Percentiles rank a stretch among this genome's conserved stretches.
These are phyloP conservation scores for Fulmarus glacialis DNA, from an alignment of 2,113 vertebrate species.

Conservation along the genomic window DNA sequence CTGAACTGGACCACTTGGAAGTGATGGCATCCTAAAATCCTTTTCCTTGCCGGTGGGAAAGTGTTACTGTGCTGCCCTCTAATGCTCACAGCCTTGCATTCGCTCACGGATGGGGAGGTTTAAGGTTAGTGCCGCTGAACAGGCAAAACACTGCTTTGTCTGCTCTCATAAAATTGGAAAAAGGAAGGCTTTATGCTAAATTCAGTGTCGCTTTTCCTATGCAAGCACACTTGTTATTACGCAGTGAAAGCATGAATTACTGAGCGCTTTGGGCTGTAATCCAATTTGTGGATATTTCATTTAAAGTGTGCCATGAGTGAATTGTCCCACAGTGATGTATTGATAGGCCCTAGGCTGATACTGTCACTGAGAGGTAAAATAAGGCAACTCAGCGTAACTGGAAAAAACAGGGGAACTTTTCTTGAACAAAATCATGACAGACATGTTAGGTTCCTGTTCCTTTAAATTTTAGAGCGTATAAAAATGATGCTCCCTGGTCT, in stretches of 20 bases:
- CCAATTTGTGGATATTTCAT: slow-evolving; percentile 37
- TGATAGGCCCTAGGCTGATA: neutral
- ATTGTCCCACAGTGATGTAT: neutral
- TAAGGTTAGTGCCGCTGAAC: neutral
- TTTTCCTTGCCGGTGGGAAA: slow-evolving; percentile 3
- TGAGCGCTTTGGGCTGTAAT: neutral
- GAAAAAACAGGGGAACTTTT: neutral
- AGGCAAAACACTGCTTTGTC: neutral
- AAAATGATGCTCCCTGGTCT: neutral
- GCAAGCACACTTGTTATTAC: neutral
- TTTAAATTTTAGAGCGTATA: neutral
- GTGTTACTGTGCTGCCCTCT: slow-evolving; percentile 71
- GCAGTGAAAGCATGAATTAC: neutral
- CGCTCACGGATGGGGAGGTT: neutral
- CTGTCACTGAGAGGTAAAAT: neutral
- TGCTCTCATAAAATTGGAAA: neutral
- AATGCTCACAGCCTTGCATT: slow-evolving; percentile 28
- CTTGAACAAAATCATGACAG: neutral
- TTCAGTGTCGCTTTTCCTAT: neutral
- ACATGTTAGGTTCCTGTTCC: neutral
- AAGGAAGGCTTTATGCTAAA: neutral
- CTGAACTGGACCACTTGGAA: neutral
- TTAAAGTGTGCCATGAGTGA: slow-evolving; percentile 19
- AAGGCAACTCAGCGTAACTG: neutral
- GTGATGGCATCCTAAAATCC: neutral